Conservation (phyloP, 1,140 invertebrate species). For the Pteromalus puparum region DNA sequence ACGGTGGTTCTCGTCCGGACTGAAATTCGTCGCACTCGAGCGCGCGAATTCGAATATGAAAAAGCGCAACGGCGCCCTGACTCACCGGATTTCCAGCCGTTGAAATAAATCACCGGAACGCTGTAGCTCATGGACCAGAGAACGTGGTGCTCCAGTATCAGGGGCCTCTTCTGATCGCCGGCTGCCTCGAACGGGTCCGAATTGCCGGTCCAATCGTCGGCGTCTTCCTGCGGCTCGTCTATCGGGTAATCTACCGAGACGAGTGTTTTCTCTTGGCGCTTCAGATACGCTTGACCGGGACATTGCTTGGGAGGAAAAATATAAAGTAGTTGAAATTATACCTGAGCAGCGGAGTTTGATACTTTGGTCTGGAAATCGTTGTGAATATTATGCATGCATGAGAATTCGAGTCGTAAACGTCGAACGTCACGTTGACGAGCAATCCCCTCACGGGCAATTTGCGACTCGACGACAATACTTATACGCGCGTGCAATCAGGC, state of each 20-base stretch:
- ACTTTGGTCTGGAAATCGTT: no score
- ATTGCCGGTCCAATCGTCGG: conserved; percentile 54
- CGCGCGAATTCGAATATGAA: background rate
- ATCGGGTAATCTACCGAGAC: conserved; percentile 58
- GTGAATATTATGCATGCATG: background rate
- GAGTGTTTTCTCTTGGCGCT: conserved; percentile 61
- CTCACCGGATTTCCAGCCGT: conserved; percentile 74
- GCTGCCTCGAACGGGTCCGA: conserved; percentile 67
- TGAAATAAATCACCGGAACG: conserved; percentile 78
- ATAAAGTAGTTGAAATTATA: background rate
- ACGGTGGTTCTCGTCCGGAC: background rate
- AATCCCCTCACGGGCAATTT: background rate
- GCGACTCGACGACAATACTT: background rate
- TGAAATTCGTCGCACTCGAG: background rate
- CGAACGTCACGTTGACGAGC: background rate
- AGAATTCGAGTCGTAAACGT: background rate
- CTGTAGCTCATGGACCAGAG: conserved; percentile 77
- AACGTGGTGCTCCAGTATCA: conserved; percentile 73
- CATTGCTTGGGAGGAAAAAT: conserved; percentile 55
- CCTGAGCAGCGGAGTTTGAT: no score
- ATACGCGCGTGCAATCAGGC: background rate
- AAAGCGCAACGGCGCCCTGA: background rate
- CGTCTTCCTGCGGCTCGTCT: conserved; percentile 52
- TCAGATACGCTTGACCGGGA: conserved; percentile 68
- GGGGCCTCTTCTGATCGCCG: conserved; percentile 60